Base-by-base conservation (phyloP, 2,888 invertebrate genomes). In the Drosophila kambysellisi region DNA sequence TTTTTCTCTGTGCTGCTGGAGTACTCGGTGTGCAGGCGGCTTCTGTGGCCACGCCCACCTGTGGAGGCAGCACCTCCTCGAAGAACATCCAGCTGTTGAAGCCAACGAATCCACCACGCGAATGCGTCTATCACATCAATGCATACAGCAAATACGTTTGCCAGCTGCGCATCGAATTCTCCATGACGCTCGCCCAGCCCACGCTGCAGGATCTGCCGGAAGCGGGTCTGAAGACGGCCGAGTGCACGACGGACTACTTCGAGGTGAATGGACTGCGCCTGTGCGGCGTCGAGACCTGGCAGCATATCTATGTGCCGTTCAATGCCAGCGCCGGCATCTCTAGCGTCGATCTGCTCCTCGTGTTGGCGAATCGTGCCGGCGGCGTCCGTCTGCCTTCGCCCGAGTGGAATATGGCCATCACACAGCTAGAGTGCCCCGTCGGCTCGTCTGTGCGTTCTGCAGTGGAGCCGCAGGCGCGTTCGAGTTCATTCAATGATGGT, bases 281-380 rank as follows among this genome's bases (percentile, higher is more conserved):
- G 0, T 95, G 95, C 68, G 95, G 95, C 0, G 94, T 94, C 73
- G 95, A 95, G 81, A 94, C 92, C 63, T 94, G 94, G 66, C 95
- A 95, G 66, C 95, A 95, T 79, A 91, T 88, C 71, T 89, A 88
- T 61, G 82, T 88, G 50, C 85, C 88, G 11, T 79, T 91, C 64
- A 86, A 91, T 59, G 82, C 90, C 64, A 88, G 76, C n/a, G 88
- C 76, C 6, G 92, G 92, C 0, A 67, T 69, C 0, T 81, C 74
- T 3, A 43, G 52, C 0, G 59, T 83, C 33, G 83, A 80, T n/a
- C 75, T 85, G 3, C 29, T n/a, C 4, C 60, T 87, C 6, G 39
- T 37, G 1, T 41, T 83, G 62, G 78, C 85, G 11, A 74, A 80
- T 65, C 83, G 92, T 4, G 74, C 73, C 0, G 83, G 82, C 8